Percentiles rank a stretch among this genome's conserved stretches.
Conservation (phyloP, 2,113 vertebrate genomes). For the Lates calcarifer region DNA sequence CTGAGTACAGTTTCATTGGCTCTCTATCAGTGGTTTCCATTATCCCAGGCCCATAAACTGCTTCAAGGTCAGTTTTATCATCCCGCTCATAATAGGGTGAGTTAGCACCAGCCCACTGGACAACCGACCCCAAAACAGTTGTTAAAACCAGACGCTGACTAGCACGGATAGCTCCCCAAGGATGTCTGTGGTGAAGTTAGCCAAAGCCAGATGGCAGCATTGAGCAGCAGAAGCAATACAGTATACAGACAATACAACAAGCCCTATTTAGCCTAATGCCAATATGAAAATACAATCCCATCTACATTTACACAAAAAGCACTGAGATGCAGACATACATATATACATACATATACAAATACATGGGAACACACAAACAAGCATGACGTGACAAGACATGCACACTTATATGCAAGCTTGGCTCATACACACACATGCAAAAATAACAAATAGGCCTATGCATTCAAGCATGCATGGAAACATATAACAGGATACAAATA, state of each 20-base stretch:
- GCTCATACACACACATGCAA: slow-evolving; percentile 26
- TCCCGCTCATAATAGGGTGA: slow-evolving; percentile 73
- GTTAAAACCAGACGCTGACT: slow-evolving; percentile 74
- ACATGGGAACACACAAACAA: slow-evolving; percentile 16
- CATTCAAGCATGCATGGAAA: slow-evolving; percentile 41
- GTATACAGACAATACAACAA: slow-evolving; percentile 4
- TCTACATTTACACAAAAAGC: slow-evolving; percentile 50
- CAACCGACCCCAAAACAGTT: slow-evolving; percentile 77
- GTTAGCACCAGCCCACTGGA: slow-evolving; percentile 74
- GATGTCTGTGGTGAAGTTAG: slow-evolving; percentile 47
- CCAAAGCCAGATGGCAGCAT: slow-evolving; percentile 84
- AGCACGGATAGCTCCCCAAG: slow-evolving; percentile 58
- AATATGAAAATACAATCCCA: slow-evolving; percentile 25
- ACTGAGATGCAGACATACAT: slow-evolving; percentile 23
- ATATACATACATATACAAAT: slow-evolving; percentile 30
- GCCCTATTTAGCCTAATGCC: slow-evolving; percentile 28
- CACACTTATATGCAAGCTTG: slow-evolving; percentile 23
- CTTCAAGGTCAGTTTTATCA: slow-evolving; percentile 79
- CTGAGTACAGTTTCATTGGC: slow-evolving; percentile 70
- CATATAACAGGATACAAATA: slow-evolving; percentile 41
- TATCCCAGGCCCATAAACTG: slow-evolving; percentile 74
- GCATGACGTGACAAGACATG: slow-evolving; percentile 41
- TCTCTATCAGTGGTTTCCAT: slow-evolving; percentile 71
- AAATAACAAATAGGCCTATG: slow-evolving; percentile 47
- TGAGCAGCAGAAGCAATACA: slow-evolving; percentile 67